phyloP scores from a whole-genome alignment of 2,797 vertebrate genomes.

The Rhincodon typus region DNA sequence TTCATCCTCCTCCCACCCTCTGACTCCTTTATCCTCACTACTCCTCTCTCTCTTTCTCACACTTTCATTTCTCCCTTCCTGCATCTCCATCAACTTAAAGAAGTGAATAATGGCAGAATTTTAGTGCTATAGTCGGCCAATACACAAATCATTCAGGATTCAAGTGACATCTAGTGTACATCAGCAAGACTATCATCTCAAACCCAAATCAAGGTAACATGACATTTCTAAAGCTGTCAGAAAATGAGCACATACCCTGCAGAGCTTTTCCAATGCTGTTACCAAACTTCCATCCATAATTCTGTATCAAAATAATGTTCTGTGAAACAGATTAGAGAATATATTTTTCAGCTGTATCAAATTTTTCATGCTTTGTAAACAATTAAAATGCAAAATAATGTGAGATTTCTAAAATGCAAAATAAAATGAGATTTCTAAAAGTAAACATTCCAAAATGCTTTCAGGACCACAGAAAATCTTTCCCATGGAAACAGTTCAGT shows the following conservation, averaged over 20 bases:
- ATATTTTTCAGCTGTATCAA: not conserved
- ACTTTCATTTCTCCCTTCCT: not conserved
- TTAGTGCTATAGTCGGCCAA: not conserved
- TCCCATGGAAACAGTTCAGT: not conserved
- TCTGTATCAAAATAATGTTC: conserved; percentile 14
- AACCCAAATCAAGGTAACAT: not conserved
- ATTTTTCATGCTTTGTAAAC: not conserved
- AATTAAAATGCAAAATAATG: not conserved
- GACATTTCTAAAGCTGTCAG: not conserved
- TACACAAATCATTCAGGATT: not conserved
- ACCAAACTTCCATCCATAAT: not conserved
- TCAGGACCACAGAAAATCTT: not conserved
- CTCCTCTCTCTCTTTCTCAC: not conserved
- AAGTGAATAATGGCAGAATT: not conserved
- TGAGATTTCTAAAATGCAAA: not conserved
- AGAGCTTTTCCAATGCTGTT: not conserved
- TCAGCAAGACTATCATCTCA: not conserved
- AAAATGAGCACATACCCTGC: conserved; percentile 6
- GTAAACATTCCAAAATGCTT: not conserved
- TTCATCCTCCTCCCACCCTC: not conserved
- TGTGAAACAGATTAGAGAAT: not conserved
- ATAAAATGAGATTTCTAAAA: not conserved
- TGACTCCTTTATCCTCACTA: not conserved
- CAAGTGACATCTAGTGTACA: not conserved
- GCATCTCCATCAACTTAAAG: not conserved